phyloP scores from a whole-genome alignment of 1,140 invertebrate genomes.

The Triops longicaudatus region DNA sequence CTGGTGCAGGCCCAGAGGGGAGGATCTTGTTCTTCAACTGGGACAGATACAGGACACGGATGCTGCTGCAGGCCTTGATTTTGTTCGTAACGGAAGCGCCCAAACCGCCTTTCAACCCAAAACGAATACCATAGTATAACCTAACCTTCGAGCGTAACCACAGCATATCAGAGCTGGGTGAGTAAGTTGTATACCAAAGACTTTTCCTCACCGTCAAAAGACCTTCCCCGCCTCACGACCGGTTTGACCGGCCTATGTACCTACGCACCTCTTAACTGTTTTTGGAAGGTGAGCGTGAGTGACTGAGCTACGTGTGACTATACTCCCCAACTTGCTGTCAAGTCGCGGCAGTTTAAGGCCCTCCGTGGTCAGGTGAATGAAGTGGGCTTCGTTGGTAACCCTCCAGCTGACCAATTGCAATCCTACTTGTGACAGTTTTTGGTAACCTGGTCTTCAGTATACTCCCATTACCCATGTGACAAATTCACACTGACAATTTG shows the following conservation, averaged over 20 bases:
- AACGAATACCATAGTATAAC: background rate
- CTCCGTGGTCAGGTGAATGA: background rate
- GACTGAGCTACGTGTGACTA: background rate
- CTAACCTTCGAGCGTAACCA: conserved; percentile 8
- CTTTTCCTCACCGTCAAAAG: background rate
- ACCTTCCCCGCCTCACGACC: background rate
- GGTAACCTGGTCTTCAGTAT: no score
- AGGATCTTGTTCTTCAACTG: conserved; percentile 9
- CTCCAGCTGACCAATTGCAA: no score
- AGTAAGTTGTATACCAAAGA: background rate
- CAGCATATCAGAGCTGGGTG: background rate
- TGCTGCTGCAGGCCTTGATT: conserved; percentile 5
- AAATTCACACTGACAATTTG: no score
- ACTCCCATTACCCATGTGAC: no score
- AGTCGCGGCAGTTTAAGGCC: background rate
- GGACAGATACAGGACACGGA: conserved; percentile 11
- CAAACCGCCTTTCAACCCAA: background rate
- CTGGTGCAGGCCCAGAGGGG: conserved; percentile 12
- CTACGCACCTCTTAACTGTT: background rate
- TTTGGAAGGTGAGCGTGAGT: background rate
- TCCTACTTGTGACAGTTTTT: no score
- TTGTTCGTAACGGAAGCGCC: conserved; percentile 11
- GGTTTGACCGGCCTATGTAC: background rate
- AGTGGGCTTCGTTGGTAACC: background rate
- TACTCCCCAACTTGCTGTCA: background rate